Percentiles rank a stretch among this genome's conserved stretches.
Conservation (phyloP, 2,888 invertebrate genomes). For the Hydroisotoma schaefferi region DNA sequence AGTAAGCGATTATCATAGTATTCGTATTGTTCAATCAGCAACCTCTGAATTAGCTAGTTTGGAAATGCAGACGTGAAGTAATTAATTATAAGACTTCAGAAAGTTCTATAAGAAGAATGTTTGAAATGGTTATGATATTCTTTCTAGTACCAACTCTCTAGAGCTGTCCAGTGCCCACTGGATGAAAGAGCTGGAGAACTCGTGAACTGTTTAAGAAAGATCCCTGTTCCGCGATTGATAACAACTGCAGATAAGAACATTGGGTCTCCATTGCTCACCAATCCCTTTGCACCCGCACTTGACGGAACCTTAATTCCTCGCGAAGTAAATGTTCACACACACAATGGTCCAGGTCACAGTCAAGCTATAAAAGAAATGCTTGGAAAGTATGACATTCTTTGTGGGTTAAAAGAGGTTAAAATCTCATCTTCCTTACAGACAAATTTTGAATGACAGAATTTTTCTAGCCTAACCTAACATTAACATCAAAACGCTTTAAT, state of each 20-base stretch:
- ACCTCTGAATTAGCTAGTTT: too few relatives aligned
- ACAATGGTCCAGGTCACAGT: slow-evolving; percentile 22
- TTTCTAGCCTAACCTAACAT: too few relatives aligned
- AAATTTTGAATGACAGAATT: too few relatives aligned
- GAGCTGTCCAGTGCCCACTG: slow-evolving; percentile 39
- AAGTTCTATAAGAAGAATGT: too few relatives aligned
- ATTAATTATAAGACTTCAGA: too few relatives aligned
- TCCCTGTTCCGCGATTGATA: slow-evolving; percentile 36
- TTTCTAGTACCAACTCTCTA: slow-evolving; percentile 42
- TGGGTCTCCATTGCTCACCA: slow-evolving; percentile 36
- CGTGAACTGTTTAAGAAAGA: slow-evolving; percentile 33
- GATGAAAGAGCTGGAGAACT: slow-evolving; percentile 41
- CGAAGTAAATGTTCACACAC: slow-evolving; percentile 24
- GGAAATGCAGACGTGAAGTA: too few relatives aligned
- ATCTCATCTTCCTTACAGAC: too few relatives aligned
- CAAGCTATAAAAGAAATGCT: slow-evolving; percentile 31
- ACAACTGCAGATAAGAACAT: slow-evolving; percentile 39
- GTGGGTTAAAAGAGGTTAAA: slow-evolving; percentile 44
- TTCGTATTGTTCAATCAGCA: too few relatives aligned
- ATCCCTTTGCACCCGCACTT: slow-evolving; percentile 41
- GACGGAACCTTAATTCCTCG: slow-evolving; percentile 42
- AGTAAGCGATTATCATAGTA: too few relatives aligned
- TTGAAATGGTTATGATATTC: too few relatives aligned
- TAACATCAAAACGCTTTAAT: too few relatives aligned
- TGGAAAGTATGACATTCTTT: slow-evolving; percentile 42